Evolutionary conservation across 2,888 invertebrate genomes (phyloP), one percentile per base, ranked within the genome.

Genomic region (Argyresthia albistria): DNA sequence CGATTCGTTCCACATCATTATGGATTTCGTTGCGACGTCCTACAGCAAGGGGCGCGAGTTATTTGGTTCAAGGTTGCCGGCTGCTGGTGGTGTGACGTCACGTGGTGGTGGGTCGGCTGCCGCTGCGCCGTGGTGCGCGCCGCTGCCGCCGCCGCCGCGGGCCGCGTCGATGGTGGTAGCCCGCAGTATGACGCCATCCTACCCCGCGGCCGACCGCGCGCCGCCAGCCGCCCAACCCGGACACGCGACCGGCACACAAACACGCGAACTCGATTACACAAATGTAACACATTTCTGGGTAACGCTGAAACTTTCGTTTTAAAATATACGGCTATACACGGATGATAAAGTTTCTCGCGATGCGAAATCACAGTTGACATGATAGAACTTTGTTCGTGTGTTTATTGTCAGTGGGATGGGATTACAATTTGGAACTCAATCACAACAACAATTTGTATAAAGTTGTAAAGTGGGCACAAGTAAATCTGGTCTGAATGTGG

Each of bases 101-200:
- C 36, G 35, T 45, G 51, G 42, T 43, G 39, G 42, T n/a, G 50
- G 48, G 48, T 12, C 8, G 36, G 52, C 46, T 45, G 45, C 42
- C 50, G 42, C 50, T 43, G 50, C 50, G 42, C n/a, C 50, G 49
- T 35, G 25, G n/a, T 42, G 43, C 50, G 12, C 16, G 15, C 42
- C 37, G 48, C 48, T 9, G 71, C 69, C n/a, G 66, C 67, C 1
- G 69, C 70, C 46, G 62, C 70, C 53, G 74, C 71, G 54, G 67
- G 70, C 51, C 64, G 66, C 54, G 67, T 70, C 46, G 66, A 66
- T 48, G 66, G 54, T 60, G 59, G 60, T 63, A 57, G 64, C 64
- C 83, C 80, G 86, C 84, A 83, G 82, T 83, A 73, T 77, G 80
- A 79, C 81, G 81, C 76, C 76, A 74, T 73, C 68, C 72, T 75